phyloP scores from a whole-genome alignment of 2,797 vertebrate species.

The Coluber constrictor region DNA sequence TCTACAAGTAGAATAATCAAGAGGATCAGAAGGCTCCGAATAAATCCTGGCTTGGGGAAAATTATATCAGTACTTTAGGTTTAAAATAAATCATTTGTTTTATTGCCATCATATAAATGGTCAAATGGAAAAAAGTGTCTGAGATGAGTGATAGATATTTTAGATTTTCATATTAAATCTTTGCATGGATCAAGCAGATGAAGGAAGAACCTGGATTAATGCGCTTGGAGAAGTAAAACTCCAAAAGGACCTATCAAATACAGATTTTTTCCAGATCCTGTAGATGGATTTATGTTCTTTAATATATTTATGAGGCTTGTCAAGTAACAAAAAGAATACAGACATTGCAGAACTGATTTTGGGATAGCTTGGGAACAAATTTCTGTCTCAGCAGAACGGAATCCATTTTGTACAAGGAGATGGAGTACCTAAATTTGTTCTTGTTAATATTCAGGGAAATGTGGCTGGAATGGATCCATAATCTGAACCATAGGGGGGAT shows the following conservation, averaged over 20 bases:
- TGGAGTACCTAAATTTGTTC: background rate
- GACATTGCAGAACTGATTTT: fast-evolving
- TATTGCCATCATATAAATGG: background rate
- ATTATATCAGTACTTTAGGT: background rate
- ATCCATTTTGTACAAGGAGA: background rate
- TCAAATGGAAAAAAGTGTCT: background rate
- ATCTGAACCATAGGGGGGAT: background rate
- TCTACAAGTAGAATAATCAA: background rate
- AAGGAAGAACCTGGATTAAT: background rate
- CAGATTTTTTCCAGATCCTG: slow-evolving; percentile 2
- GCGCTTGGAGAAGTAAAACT: background rate
- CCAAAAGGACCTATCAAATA: background rate
- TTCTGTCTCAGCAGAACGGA: background rate
- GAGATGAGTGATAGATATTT: background rate
- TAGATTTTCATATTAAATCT: background rate
- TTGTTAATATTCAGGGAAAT: slow-evolving; percentile 16
- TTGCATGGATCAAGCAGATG: background rate
- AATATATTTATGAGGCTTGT: slow-evolving; percentile 20
- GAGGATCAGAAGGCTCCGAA: background rate
- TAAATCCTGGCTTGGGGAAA: background rate
- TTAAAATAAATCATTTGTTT: background rate
- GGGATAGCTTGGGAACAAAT: slow-evolving; percentile 5
- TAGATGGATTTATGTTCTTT: slow-evolving; percentile 23
- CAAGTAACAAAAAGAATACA: slow-evolving; percentile 11
- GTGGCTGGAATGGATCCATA: background rate